Percentiles rank a stretch among this genome's conserved stretches.
phyloP scores from a whole-genome alignment of 2,113 vertebrate species.

The Phaethon lepturus region DNA sequence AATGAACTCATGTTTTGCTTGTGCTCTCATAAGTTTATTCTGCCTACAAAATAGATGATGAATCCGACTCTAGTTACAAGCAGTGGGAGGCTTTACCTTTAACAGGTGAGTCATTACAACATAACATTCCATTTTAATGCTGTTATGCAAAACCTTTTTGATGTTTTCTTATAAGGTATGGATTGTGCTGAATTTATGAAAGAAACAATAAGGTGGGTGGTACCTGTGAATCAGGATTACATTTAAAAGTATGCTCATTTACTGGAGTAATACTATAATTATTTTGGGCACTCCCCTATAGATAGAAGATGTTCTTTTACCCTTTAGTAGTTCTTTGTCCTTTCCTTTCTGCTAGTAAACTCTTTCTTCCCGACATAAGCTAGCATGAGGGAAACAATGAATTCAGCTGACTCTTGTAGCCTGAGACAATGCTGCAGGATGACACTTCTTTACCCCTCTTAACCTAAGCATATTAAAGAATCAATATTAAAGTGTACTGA shows the following conservation, averaged over 20 bases:
- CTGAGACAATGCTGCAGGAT: background rate
- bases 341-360: background rate
- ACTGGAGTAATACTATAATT: background rate
- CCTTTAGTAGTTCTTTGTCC: background rate
- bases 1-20: background rate
- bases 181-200: conserved; percentile 48
- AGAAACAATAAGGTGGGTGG: conserved; percentile 43
- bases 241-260: conserved; percentile 49
- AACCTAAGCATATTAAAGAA: background rate
- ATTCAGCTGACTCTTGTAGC: background rate
- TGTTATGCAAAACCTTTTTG: background rate
- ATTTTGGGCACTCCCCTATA: background rate
- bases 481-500: background rate
- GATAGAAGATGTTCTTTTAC: background rate
- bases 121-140: conserved; percentile 28
- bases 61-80: background rate
- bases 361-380: background rate
- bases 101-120: conserved; percentile 41
- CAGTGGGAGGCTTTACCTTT: conserved; percentile 11
- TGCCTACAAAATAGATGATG: background rate
- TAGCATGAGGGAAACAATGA: background rate
- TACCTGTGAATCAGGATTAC: conserved; percentile 40
- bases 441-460: background rate
- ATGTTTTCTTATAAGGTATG: conserved; percentile 18
- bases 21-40: background rate